A percentile compares a stretch with the other conserved stretches of the same genome.
Evolutionary conservation across 2,113 vertebrate genomes (phyloP).

Genomic region (Tragelaphus scriptus): DNA sequence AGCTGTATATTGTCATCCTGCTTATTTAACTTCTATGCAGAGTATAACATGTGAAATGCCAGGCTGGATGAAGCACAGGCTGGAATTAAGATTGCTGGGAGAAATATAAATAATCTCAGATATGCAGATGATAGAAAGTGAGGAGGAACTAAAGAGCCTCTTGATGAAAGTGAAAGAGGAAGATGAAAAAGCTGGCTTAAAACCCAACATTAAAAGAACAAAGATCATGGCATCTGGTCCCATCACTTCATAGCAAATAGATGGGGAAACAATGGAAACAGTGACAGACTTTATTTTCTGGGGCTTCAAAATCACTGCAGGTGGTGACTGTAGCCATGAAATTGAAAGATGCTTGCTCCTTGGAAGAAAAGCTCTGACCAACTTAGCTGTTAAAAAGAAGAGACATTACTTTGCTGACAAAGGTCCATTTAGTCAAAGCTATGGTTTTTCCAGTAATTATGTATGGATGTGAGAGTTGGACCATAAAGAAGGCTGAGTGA

Average conservation of each 20-base stretch:
- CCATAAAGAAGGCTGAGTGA: background rate
- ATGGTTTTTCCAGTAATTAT: background rate
- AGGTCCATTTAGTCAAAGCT: background rate
- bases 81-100: background rate
- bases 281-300: background rate
- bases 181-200: background rate
- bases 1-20: background rate
- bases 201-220: background rate
- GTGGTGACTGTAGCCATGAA: background rate
- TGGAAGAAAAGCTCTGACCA: background rate
- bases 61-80: background rate
- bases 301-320: background rate
- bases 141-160: background rate
- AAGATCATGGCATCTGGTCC: background rate
- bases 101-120: background rate
- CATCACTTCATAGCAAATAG: background rate
- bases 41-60: background rate
- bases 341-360: background rate
- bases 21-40: background rate
- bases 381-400: background rate
- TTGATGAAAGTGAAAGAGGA: background rate
- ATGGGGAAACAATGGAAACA: background rate
- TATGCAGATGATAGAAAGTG: background rate
- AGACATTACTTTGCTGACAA: background rate
- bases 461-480: background rate